These are phyloP conservation scores for Lepidonotus clava DNA, from an alignment of 2,888 invertebrate species.

Conservation along the genomic window DNA sequence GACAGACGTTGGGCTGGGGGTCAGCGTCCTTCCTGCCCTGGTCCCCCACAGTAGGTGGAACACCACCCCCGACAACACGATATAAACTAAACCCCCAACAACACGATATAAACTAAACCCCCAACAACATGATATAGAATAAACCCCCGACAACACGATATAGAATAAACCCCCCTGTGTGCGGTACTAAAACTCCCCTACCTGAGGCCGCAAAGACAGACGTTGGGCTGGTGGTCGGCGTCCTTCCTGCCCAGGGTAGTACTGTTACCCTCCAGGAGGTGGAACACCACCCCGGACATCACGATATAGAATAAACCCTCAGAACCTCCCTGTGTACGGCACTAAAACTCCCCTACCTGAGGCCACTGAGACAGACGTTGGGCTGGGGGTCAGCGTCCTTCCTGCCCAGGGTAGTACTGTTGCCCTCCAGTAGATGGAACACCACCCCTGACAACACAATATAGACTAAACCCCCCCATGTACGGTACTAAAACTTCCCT, in stretches of 20 bases:
- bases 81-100: too few species aligned
- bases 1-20: slow-evolving; percentile 73
- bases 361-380: slow-evolving; percentile 76
- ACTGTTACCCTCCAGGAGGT: slow-evolving; percentile 73
- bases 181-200: too few species aligned
- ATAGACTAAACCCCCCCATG: too few species aligned
- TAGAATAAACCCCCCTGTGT: too few species aligned
- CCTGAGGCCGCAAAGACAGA: slow-evolving; percentile 79
- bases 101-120: too few species aligned
- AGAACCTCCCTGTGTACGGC: too few species aligned
- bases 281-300: slow-evolving; percentile 79
- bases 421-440: slow-evolving; percentile 75
- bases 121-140: too few species aligned
- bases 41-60: slow-evolving; percentile 72
- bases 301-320: too few species aligned
- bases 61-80: too few species aligned
- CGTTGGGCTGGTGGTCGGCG: slow-evolving; percentile 73
- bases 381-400: slow-evolving; percentile 76
- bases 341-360: too few species aligned
- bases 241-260: slow-evolving; percentile 78
- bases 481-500: too few species aligned
- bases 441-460: slow-evolving; percentile 80
- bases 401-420: slow-evolving; percentile 76
- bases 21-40: slow-evolving; percentile 78
- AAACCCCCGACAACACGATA: too few species aligned